Percentiles rank a stretch among this genome's conserved stretches.
Evolutionary conservation across 2,888 invertebrate species (phyloP).

Genomic region (Itoplectis maculator): DNA sequence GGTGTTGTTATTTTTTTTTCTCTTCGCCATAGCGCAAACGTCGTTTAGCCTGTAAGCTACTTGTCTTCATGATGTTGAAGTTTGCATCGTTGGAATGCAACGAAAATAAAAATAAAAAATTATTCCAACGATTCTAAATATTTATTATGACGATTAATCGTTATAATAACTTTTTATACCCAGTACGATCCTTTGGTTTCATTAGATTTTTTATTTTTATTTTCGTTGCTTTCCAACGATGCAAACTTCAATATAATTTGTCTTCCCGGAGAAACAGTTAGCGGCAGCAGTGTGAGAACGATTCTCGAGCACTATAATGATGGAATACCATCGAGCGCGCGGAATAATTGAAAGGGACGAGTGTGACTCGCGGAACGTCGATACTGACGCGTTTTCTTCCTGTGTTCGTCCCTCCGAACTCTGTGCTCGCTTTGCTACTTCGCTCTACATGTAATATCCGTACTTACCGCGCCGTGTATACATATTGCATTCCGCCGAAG

Average conservation of each 20-base stretch:
- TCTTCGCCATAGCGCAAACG: conserved; percentile 41
- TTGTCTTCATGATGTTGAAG: too few species aligned
- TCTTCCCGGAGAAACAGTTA: conserved; percentile 5
- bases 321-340: background rate
- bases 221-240: too few species aligned
- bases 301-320: conserved; percentile 12
- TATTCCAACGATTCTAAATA: too few species aligned
- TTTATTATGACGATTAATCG: too few species aligned
- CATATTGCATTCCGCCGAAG: conserved; percentile 44
- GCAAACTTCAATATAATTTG: too few species aligned
- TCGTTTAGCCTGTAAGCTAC: conserved; percentile 21
- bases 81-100: too few species aligned
- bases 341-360: conserved; percentile 17
- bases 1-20: background rate
- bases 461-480: conserved; percentile 6
- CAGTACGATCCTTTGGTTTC: too few species aligned
- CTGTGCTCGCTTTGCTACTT: background rate
- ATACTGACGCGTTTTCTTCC: conserved; percentile 29
- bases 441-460: conserved; percentile 12
- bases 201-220: too few species aligned
- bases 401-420: background rate
- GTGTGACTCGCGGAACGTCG: conserved; percentile 18
- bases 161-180: too few species aligned
- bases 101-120: too few species aligned
- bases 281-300: conserved; percentile 11